Base-by-base conservation (phyloP, 2,797 vertebrate genomes). In the Microtus agrestis region DNA sequence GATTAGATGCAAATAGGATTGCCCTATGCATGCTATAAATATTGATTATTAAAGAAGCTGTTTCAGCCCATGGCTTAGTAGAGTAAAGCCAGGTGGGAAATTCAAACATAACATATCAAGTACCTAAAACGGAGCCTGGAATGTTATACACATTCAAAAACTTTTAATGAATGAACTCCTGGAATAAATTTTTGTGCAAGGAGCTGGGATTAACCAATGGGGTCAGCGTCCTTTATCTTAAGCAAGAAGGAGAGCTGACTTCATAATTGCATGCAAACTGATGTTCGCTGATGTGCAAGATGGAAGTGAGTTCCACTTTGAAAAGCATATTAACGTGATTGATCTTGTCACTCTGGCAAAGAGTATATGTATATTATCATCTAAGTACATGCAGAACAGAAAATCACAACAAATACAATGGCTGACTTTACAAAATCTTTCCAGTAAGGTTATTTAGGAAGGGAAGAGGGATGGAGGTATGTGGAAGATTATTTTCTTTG, bases 381-480 rank as follows among this genome's bases (percentile, higher is more conserved):
- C 69, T 91, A 95, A 85, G 59, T 54, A 89, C 65, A 77, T 43
- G 15, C 3, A 0, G 43, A 84, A 43, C 46, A 87, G 15, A n/a
- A 77, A 96, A 93, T 74, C 9, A 37, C 19, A 94, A 46, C 31
- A 93, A 95, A 89, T 63, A 61, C 19, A 67, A 93, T 51, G 17
- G 19, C 63, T 95, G 34, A 63, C 48, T 91, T 80, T 89, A 78
- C 9, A 67, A 88, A 94, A 93, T 85, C 37, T 91, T 54, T 51
- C 79, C 31, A 94, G 69, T 51, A 95, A 91, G 14, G 91, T 93
- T 91, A 95, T 77, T 93, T 94, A 89, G 94, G 67, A 87, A 91
- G 23, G 23, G 87, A 92, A 76, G n/a, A 93, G n/a, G 87, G 63
- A 78, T 37, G 31, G 65, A 95, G 31, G 21, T 91, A 31, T 91